Evolutionary conservation across 2,113 vertebrate genomes (phyloP).

Genomic region (Spilogale gracilis): DNA sequence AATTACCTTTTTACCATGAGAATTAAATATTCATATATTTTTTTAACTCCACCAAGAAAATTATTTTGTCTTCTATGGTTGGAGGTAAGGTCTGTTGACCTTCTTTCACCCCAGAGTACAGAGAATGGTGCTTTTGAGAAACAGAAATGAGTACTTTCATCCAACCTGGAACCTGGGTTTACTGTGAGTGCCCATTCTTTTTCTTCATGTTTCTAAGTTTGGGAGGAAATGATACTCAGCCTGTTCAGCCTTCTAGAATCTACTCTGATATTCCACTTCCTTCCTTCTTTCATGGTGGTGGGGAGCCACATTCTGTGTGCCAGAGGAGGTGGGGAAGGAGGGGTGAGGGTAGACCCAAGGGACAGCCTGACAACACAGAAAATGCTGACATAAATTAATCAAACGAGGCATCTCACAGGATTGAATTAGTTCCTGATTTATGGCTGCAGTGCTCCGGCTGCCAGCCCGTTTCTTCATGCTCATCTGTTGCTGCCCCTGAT

Average conservation of each 20-base stretch:
- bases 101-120: neutral
- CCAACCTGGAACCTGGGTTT: neutral
- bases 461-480: constrained; percentile 73
- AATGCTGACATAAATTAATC: constrained; percentile 90
- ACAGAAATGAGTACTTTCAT: neutral
- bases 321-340: neutral
- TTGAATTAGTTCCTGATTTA: constrained; percentile 91
- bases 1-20: neutral
- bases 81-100: neutral
- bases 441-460: constrained; percentile 83
- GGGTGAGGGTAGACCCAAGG: constrained; percentile 59
- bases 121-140: neutral
- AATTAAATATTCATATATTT: neutral
- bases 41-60: neutral
- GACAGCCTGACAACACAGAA: constrained; percentile 77
- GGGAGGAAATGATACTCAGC: neutral
- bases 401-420: constrained; percentile 88
- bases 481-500: constrained; percentile 84
- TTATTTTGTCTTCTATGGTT: neutral
- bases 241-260: neutral
- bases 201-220: neutral
- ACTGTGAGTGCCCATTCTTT: neutral
- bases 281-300: neutral
- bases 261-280: neutral
- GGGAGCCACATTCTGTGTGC: neutral